Evolutionary conservation across 2,888 invertebrate species (phyloP).

Genomic region (Tillus elongatus): DNA sequence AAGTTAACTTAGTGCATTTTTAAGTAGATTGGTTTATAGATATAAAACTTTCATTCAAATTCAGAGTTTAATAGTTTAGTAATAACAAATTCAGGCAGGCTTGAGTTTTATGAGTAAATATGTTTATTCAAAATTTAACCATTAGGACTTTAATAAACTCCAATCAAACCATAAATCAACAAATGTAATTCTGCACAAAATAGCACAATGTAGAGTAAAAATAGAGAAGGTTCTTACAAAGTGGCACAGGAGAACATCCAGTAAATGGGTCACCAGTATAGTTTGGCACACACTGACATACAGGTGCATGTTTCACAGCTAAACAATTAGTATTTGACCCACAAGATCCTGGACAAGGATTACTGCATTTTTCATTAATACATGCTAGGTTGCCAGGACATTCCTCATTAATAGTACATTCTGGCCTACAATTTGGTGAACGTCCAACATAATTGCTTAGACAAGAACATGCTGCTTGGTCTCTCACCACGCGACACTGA

Average conservation of each 20-base stretch:
- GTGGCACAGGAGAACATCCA: constrained; percentile 47
- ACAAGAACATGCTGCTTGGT: constrained; percentile 53
- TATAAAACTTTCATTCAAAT: no score
- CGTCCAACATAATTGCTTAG: constrained; percentile 51
- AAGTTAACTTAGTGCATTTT: no score
- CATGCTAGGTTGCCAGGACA: constrained; percentile 70
- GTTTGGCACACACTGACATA: constrained; percentile 65
- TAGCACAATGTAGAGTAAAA: no score
- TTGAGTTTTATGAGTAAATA: no score
- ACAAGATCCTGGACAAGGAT: constrained; percentile 72
- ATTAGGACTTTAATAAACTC: no score
- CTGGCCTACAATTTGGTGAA: constrained; percentile 56
- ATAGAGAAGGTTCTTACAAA: constrained; percentile 54
- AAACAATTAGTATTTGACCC: constrained; percentile 65
- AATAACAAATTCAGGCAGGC: no score
- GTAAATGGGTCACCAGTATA: constrained; percentile 59
- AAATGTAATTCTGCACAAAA: no score
- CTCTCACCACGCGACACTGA: constrained; percentile 49
- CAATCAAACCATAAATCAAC: no score
- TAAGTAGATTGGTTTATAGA: no score
- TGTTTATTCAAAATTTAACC: no score
- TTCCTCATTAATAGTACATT: constrained; percentile 61
- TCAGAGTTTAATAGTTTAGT: no score
- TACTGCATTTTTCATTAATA: constrained; percentile 65
- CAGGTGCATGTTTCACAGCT: constrained; percentile 67